Percentiles rank a stretch among this genome's conserved stretches.
phyloP scores from a whole-genome alignment of 2,113 vertebrate genomes.

The Phalacrocorax brasilianus region DNA sequence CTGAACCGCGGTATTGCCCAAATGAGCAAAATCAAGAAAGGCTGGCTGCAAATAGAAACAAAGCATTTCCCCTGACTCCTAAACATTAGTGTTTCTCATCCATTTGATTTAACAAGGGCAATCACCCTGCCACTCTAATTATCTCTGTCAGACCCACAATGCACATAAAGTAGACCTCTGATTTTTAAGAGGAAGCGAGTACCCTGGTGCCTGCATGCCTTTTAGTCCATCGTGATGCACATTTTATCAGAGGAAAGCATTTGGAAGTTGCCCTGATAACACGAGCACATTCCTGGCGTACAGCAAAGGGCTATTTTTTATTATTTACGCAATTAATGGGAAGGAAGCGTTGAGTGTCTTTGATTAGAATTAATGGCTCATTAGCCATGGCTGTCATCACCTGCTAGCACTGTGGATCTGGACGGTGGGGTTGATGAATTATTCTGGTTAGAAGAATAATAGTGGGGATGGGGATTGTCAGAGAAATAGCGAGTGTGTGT shows the following conservation, averaged over 20 bases:
- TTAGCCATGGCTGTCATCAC: background rate
- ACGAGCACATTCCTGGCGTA: background rate
- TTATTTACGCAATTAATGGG: constrained; percentile 2
- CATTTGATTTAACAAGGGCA: background rate
- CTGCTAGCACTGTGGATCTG: background rate
- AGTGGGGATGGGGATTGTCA: background rate
- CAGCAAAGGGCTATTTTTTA: background rate
- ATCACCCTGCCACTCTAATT: background rate
- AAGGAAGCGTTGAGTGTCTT: background rate
- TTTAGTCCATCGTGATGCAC: background rate
- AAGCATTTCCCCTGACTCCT: background rate
- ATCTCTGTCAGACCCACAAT: background rate
- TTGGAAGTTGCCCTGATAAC: background rate
- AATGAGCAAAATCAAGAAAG: background rate
- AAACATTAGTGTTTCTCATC: background rate
- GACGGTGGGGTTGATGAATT: background rate
- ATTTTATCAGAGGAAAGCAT: background rate
- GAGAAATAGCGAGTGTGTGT: background rate
- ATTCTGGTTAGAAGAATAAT: background rate
- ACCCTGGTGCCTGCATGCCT: background rate
- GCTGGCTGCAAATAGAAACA: background rate
- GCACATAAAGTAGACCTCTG: background rate
- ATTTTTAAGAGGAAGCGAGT: background rate
- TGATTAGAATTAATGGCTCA: constrained; percentile 32
- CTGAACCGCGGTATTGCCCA: background rate